Percentiles rank a stretch among this genome's conserved stretches.
These are phyloP conservation scores for Calameuta filiformis DNA, from an alignment of 2,888 invertebrate genomes.

Conservation along the genomic window DNA sequence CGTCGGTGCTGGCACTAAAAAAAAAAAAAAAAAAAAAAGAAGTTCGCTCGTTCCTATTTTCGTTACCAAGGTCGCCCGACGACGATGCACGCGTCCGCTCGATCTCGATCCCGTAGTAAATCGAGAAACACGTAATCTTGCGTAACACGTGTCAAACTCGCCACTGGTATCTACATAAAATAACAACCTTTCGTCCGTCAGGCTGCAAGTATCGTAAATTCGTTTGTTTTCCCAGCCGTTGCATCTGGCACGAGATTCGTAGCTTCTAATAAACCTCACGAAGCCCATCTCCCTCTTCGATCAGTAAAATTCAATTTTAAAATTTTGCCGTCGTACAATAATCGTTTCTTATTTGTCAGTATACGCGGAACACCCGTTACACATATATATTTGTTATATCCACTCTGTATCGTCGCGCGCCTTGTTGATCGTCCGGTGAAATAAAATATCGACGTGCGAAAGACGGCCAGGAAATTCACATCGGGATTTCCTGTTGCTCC, in stretches of 20 bases:
- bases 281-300: neutral
- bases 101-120: neutral
- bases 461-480: neutral
- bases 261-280: neutral
- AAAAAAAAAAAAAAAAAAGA: neutral
- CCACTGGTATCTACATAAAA: neutral
- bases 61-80: neutral
- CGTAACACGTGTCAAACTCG: neutral
- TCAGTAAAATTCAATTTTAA: no score
- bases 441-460: neutral
- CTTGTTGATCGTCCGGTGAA: no score
- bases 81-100: neutral
- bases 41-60: neutral
- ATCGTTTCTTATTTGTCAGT: no score
- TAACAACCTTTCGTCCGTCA: neutral
- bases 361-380: no score
- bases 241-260: neutral
- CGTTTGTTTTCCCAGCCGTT: constrained; percentile 1
- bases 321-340: no score
- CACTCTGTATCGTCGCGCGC: no score
- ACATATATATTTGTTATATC: no score
- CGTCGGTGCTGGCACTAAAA: no score
- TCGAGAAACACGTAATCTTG: neutral
- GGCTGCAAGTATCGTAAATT: neutral
- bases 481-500: neutral